Evolutionary conservation across 2,113 vertebrate genomes (phyloP), one percentile per base, ranked within the genome.

Genomic region (Urocynchramus pylzowi): DNA sequence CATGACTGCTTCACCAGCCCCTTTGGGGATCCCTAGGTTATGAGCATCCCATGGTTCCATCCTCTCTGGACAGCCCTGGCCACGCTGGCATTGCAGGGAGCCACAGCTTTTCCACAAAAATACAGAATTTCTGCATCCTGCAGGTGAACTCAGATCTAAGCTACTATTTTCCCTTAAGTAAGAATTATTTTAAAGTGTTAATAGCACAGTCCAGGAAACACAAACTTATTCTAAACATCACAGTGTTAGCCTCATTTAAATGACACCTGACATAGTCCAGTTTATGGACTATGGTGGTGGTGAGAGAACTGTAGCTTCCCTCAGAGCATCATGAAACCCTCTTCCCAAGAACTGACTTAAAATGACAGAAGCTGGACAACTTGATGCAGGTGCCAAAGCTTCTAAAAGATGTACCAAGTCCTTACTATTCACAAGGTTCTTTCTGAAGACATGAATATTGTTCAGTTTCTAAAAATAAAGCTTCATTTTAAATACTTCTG

Each of bases 391-490:
- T 61, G 77, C 11, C 26, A 37, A 76, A 82, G 50, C 16, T 28
- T 47, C 30, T 61, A 60, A 91, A 87, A 80, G 71, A n/a, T 33
- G 7, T 57, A 85, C 12, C 16, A 59, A 82, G 54, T 19, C 56
- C 42, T 79, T 59, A 69, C 73, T 90, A 85, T 47, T 85, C 84
- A 80, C 23, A 42, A 73, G 13, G 24, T 41, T 82, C 61, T 45
- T 61, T 76, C 27, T 74, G 28, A 27, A 80, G 78, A 86, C 31
- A 52, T 11, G 54, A 76, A 59, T 80, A 93, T 60, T 79, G 26
- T 41, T 70, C 64, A 6, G 26, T 76, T 92, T 77, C 82, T 83
- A 81, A 95, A 96, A 93, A 78, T 54, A 74, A 93, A 80, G 19
- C 27, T 73, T 68, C 35, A 50, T 49, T 86, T 82, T 47, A 86